Evolutionary conservation across 1,140 invertebrate species (phyloP), one percentile per base, ranked within the genome.

Genomic region (Tetragnatha versicolor): DNA sequence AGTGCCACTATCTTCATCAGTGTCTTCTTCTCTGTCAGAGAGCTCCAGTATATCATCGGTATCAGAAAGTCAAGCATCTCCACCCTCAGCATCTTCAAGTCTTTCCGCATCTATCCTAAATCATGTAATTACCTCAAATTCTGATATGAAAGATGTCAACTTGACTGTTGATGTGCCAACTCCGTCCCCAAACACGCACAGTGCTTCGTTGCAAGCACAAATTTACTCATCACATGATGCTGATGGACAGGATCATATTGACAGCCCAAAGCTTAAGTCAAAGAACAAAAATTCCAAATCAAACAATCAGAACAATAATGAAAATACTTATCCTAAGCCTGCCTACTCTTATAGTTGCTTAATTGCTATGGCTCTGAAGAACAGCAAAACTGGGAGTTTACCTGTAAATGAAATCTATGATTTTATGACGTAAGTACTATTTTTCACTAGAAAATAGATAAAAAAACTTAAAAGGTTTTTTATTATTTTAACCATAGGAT

Each of bases 331-430:
- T 84, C 96, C 96, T 0, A 99, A 98, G 87, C 97, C 97, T 0
- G 94, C 95, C 0, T 99, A 98, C 86, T 98, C 96, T 1, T 99
- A 98, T 84, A 97, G 95, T 37, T 98, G 97, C 88, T 89, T 99
- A 73, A 98, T 99, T 83, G 96, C 96, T 2, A 93, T 98, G 93
- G 95, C 97, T 2, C 87, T 99, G 60, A 98, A 98, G 87, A 98
- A 99, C 85, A 98, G 95, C 65, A 90, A 92, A 82, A 93, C 92
- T 68, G 97, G 97, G 58, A 96, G 94, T 83, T 86, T 99, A 82
- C 97, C 97, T 2, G 97, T 99, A 7, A 97, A 96, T 7, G 97
- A 98, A 88, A 99, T 99, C 80, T 99, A 98, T 86, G 97, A 95
- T 85, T 98, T 98, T 85, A 98, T 98, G 92, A 98, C 94, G 94